phyloP scores from a whole-genome alignment of 2,113 vertebrate genomes.

The Progne subis region DNA sequence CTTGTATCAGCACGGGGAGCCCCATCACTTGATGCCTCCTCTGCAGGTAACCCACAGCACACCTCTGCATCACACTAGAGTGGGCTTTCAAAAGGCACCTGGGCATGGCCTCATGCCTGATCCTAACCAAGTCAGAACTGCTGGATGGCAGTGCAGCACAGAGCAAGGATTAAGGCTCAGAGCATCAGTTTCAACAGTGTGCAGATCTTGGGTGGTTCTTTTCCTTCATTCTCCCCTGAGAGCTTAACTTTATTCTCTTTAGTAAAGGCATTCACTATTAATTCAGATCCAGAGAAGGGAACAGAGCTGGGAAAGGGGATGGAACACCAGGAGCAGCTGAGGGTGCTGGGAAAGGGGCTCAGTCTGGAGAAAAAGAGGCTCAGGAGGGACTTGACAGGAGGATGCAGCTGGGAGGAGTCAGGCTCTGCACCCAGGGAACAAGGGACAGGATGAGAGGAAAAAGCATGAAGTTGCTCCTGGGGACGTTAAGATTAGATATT shows the following conservation, averaged over 20 bases:
- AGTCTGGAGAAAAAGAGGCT: background rate
- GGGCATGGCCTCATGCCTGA: rapidly evolving
- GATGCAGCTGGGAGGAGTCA: rapidly evolving
- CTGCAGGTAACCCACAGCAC: background rate
- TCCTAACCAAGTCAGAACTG: background rate
- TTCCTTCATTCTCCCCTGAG: background rate
- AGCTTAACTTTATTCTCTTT: background rate
- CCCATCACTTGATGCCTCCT: background rate
- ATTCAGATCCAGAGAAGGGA: background rate
- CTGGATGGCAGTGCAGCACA: rapidly evolving
- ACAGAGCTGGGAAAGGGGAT: background rate
- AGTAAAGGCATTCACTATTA: background rate
- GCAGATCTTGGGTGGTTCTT: background rate
- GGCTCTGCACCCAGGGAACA: background rate
- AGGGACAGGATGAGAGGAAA: background rate
- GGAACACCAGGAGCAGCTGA: background rate
- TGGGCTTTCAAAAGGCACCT: background rate
- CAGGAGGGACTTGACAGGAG: background rate
- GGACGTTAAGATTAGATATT: background rate
- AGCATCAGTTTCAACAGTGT: background rate
- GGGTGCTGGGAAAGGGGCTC: background rate
- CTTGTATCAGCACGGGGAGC: background rate
- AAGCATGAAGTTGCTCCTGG: background rate
- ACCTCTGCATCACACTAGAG: rapidly evolving
- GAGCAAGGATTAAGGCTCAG: background rate